Percentiles rank a stretch among this genome's conserved stretches.
phyloP scores from a whole-genome alignment of 2,797 vertebrate genomes.

The Trichosurus vulpecula region DNA sequence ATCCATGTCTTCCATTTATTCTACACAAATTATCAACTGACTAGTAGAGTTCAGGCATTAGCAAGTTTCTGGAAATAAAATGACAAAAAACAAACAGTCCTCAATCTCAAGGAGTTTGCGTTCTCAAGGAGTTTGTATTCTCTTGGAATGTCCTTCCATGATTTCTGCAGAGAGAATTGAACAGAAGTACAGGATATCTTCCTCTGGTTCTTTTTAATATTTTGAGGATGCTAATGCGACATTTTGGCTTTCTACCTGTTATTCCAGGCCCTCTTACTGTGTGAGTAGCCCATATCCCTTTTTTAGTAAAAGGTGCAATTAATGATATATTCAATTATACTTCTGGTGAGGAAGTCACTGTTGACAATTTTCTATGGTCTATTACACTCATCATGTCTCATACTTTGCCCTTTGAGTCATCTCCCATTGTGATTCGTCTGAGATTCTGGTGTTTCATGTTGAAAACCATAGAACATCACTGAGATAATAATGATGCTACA shows the following conservation, averaged over 20 bases:
- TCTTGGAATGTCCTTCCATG: neutral
- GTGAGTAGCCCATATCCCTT: neutral
- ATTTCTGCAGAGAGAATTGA: neutral
- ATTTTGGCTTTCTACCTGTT: neutral
- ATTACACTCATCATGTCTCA: neutral
- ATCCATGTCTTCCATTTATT: neutral
- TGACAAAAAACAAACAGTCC: neutral
- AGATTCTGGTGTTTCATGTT: neutral
- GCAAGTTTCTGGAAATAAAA: neutral
- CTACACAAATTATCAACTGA: neutral
- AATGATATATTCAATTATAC: neutral
- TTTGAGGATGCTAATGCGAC: neutral
- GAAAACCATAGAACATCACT: neutral
- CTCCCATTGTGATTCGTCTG: neutral
- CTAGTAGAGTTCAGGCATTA: neutral
- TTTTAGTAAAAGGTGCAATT: neutral
- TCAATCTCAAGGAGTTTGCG: neutral
- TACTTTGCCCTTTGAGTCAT: neutral
- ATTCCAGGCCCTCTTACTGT: neutral
- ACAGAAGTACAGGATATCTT: neutral
- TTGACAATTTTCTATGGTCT: neutral
- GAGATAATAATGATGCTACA: neutral
- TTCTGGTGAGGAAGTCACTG: neutral
- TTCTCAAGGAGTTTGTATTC: neutral
- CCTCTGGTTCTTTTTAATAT: neutral